Evolutionary conservation across 1,140 invertebrate genomes (phyloP).

Genomic region (Chrysomallon squamiferum): DNA sequence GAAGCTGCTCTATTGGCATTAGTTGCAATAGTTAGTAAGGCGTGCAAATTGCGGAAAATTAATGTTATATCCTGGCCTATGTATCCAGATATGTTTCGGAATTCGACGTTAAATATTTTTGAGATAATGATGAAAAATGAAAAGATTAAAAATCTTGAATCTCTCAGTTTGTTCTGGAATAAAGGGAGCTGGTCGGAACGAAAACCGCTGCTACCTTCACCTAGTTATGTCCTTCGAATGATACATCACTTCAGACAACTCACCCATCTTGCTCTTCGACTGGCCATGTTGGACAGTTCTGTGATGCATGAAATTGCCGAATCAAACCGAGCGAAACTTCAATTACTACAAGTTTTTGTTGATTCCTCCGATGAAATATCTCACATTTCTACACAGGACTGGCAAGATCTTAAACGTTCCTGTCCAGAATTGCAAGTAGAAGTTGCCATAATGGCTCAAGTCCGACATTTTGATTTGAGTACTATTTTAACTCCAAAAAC

Average conservation of each 20-base stretch:
- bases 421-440: conserved; percentile 32
- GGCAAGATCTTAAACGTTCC: conserved; percentile 18
- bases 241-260: conserved; percentile 26
- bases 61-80: conserved; percentile 35
- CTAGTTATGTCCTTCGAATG: conserved; percentile 5
- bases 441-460: conserved; percentile 28
- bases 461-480: conserved; percentile 28
- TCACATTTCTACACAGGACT: conserved; percentile 16
- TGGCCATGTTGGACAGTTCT: conserved; percentile 34
- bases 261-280: conserved; percentile 27
- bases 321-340: conserved; percentile 15
- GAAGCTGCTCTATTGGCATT: conserved; percentile 17
- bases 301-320: conserved; percentile 25
- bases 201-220: conserved; percentile 20
- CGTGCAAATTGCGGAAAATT: conserved; percentile 27
- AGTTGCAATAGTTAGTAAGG: conserved; percentile 23
- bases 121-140: conserved; percentile 22
- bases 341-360: conserved; percentile 28
- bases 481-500: conserved; percentile 33
- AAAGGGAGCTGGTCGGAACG: conserved; percentile 29
- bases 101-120: conserved; percentile 27
- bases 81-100: conserved; percentile 17
- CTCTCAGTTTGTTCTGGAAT: conserved; percentile 33
- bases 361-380: conserved; percentile 24
- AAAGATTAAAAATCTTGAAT: conserved; percentile 28